phyloP scores from a whole-genome alignment of 2,888 invertebrate species.

The Drosophila fungiperda region DNA sequence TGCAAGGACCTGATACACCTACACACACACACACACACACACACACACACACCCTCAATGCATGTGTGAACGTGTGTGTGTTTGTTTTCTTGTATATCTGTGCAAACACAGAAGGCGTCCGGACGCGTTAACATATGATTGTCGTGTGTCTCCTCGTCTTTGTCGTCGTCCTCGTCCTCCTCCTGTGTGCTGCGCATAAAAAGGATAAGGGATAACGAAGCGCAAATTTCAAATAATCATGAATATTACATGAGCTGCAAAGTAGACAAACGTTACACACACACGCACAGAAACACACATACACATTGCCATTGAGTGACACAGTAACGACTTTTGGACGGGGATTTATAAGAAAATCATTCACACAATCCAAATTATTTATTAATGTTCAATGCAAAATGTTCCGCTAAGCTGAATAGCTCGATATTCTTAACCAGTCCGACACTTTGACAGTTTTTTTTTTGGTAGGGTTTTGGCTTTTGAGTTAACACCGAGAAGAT shows the following conservation, averaged over 20 bases:
- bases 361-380: constrained; percentile 76
- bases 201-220: constrained; percentile 81
- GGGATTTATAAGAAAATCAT: constrained; percentile 73
- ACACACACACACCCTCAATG: not conserved
- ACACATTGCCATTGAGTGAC: constrained; percentile 17
- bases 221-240: constrained; percentile 82
- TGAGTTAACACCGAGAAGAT: constrained; percentile 30
- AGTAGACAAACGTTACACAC: constrained; percentile 73
- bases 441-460: constrained; percentile 57
- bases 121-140: constrained; percentile 80
- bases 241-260: constrained; percentile 79
- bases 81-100: constrained; percentile 52
- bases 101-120: constrained; percentile 70
- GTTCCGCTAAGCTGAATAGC: constrained; percentile 29
- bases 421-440: constrained; percentile 28
- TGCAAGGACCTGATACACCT: constrained; percentile 60
- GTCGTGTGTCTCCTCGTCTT: constrained; percentile 60
- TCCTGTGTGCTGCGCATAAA: constrained; percentile 43
- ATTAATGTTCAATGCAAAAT: constrained; percentile 71
- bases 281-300: constrained; percentile 20
- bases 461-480: constrained; percentile 4
- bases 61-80: constrained; percentile 15
- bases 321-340: constrained; percentile 40
- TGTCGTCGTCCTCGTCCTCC: not conserved
- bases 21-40: not conserved